phyloP scores from a whole-genome alignment of 2,888 invertebrate species.

The Heliconius cydno region DNA sequence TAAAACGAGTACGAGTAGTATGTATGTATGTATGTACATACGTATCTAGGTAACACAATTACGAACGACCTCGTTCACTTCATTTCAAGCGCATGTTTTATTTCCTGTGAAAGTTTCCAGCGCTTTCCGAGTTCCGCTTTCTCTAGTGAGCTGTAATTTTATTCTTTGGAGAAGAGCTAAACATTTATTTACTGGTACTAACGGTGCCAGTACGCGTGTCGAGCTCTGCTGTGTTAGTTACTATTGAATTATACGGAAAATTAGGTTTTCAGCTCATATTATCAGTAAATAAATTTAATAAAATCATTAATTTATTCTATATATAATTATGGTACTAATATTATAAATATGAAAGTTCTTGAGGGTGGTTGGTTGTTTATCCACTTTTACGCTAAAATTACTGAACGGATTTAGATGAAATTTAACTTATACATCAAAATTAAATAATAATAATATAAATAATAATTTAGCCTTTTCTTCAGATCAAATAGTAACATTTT shows the following conservation, averaged over 20 bases:
- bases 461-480: too few species aligned
- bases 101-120: conserved; percentile 26
- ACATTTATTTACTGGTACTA: conserved; percentile 25
- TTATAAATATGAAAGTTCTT: too few species aligned
- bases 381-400: too few species aligned
- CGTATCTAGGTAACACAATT: conserved; percentile 26
- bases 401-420: too few species aligned
- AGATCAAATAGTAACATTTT: too few species aligned
- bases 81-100: conserved; percentile 22
- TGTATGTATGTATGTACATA: conserved; percentile 1
- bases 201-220: background rate
- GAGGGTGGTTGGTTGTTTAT: too few species aligned
- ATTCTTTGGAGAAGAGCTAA: conserved; percentile 10
- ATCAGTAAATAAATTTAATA: background rate
- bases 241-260: background rate
- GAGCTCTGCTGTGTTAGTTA: background rate
- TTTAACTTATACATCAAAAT: too few species aligned
- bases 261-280: background rate
- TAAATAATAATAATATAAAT: too few species aligned
- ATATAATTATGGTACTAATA: too few species aligned
- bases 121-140: conserved; percentile 20
- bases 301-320: background rate
- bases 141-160: conserved; percentile 16
- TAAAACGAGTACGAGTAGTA: conserved; percentile 1
- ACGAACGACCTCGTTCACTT: conserved; percentile 26